These are phyloP conservation scores for Anguilla megastoma DNA, from an alignment of 2,797 vertebrate species.

Conservation along the genomic window DNA sequence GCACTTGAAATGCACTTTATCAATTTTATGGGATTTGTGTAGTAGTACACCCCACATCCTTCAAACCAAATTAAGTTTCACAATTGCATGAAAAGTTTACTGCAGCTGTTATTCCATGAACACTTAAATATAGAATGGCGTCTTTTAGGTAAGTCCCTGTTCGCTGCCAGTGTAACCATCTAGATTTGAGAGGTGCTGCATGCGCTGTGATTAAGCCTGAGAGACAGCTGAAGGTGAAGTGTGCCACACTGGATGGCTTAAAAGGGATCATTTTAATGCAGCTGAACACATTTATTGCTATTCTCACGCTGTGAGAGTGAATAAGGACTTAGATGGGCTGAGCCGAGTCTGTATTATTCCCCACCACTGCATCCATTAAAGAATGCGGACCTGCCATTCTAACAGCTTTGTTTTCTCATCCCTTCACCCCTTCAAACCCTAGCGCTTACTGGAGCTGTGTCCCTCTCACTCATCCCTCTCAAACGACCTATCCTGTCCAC, in stretches of 20 bases:
- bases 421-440: neutral
- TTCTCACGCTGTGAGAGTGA: constrained; percentile 9
- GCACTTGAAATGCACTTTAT: neutral
- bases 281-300: neutral
- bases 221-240: neutral
- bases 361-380: neutral
- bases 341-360: neutral
- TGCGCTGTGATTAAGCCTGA: neutral
- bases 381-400: neutral
- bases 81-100: neutral
- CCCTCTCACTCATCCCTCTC: neutral
- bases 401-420: neutral
- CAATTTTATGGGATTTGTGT: neutral
- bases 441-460: neutral
- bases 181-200: neutral
- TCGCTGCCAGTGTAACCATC: neutral
- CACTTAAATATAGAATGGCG: neutral
- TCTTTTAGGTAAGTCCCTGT: neutral
- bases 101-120: neutral
- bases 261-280: constrained; percentile 6
- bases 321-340: neutral
- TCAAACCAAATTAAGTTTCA: neutral
- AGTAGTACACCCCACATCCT: neutral
- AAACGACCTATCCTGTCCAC: constrained; percentile 17
- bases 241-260: neutral